A percentile compares a stretch with the other conserved stretches of the same genome.
Evolutionary conservation across 2,113 vertebrate genomes (phyloP).

Genomic region (Stegostoma tigrinum): DNA sequence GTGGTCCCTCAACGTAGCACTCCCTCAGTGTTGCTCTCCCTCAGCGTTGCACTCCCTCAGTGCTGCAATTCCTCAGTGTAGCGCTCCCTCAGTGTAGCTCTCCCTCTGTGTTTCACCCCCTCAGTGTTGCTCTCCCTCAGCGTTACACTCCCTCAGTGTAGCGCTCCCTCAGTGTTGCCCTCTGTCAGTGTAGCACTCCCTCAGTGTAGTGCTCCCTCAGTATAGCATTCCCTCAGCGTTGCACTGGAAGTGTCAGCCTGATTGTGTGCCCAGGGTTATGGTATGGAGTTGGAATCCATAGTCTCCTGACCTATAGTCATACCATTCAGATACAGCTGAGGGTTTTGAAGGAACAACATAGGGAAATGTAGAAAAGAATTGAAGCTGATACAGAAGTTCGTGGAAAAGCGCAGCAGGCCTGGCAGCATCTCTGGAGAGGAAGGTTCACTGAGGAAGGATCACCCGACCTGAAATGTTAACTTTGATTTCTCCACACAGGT

Average conservation of each 20-base stretch:
- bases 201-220: neutral
- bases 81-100: too few species aligned
- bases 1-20: neutral
- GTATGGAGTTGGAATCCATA: neutral
- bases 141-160: too few species aligned
- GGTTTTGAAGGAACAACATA: neutral
- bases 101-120: neutral
- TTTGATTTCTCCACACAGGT: too few species aligned
- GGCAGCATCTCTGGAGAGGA: too few species aligned
- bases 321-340: neutral
- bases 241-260: neutral
- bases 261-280: neutral
- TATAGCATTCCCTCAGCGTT: neutral
- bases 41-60: too few species aligned
- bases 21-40: neutral
- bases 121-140: neutral
- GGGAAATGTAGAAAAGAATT: neutral
- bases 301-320: neutral
- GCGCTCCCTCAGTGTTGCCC: too few species aligned
- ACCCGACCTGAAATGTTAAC: too few species aligned
- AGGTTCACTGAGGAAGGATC: too few species aligned
- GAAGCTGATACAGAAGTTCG: too few species aligned
- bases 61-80: too few species aligned
- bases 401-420: too few species aligned
- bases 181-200: too few species aligned